A percentile compares a stretch with the other conserved stretches of the same genome.
Conservation (phyloP, 2,113 vertebrate species). For the Myotis davidii region DNA sequence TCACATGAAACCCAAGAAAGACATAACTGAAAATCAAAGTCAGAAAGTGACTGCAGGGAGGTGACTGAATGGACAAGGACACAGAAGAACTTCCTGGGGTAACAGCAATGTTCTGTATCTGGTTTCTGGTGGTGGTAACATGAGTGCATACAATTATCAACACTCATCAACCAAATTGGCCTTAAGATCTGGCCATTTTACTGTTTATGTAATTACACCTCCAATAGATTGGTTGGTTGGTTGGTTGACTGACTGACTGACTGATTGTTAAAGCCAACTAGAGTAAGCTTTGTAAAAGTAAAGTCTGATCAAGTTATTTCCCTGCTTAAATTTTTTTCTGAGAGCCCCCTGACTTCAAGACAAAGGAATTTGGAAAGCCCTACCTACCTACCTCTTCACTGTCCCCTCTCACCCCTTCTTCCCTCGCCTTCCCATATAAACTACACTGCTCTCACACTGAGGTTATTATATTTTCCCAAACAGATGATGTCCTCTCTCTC, state of each 20-base stretch:
- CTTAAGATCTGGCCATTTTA: neutral
- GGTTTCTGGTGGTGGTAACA: neutral
- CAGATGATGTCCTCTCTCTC: neutral
- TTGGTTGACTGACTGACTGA: no score
- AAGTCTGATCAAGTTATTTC: constrained; percentile 10
- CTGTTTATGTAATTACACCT: neutral
- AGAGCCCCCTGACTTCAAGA: neutral
- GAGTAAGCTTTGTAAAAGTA: neutral
- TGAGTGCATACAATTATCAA: neutral
- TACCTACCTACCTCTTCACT: neutral
- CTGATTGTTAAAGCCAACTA: neutral
- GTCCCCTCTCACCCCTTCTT: neutral
- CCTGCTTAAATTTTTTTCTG: neutral
- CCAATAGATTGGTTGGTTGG: neutral
- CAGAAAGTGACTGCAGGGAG: neutral
- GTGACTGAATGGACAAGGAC: neutral
- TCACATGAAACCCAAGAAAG: neutral
- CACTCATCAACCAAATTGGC: neutral
- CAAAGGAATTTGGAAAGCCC: neutral
- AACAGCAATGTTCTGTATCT: neutral
- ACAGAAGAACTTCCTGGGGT: neutral
- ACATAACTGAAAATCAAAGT: neutral
- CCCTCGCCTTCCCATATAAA: neutral
- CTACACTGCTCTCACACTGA: neutral
- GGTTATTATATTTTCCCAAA: neutral